These are phyloP conservation scores for Drosophila anomalata DNA, from an alignment of 2,888 invertebrate species.

Conservation along the genomic window DNA sequence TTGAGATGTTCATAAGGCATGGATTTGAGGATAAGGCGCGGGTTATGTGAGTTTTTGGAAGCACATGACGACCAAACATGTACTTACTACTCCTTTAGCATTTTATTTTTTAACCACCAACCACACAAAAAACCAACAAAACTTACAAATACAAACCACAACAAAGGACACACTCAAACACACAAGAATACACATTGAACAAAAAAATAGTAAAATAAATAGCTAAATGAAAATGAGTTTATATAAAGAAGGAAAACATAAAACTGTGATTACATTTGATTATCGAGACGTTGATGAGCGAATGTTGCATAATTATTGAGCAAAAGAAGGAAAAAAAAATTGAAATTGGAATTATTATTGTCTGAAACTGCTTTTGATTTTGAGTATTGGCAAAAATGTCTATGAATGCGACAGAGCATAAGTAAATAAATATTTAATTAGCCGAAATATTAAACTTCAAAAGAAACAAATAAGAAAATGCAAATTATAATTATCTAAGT, in stretches of 20 bases:
- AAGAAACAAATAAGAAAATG: slow-evolving; percentile 60
- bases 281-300: slow-evolving; percentile 68
- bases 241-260: slow-evolving; percentile 76
- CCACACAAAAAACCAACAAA: slow-evolving; percentile 48
- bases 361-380: slow-evolving; percentile 66
- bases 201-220: slow-evolving; percentile 71
- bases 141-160: slow-evolving; percentile 27
- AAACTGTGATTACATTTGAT: slow-evolving; percentile 79
- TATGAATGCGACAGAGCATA: slow-evolving; percentile 38
- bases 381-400: slow-evolving; percentile 36
- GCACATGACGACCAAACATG: slow-evolving; percentile 59
- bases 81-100: slow-evolving; percentile 36
- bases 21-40: slow-evolving; percentile 34
- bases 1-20: slow-evolving; percentile 44
- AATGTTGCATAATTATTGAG: slow-evolving; percentile 68
- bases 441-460: slow-evolving; percentile 76
- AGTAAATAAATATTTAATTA: slow-evolving; percentile 73
- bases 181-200: slow-evolving; percentile 16
- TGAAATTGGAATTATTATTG: slow-evolving; percentile 37
- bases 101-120: slow-evolving; percentile 38
- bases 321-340: slow-evolving; percentile 50
- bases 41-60: slow-evolving; percentile 74
- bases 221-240: slow-evolving; percentile 77
- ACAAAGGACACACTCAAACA: slow-evolving; percentile 28
- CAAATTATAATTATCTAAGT: slow-evolving; percentile 57